Percentiles rank a stretch among this genome's conserved stretches.
Evolutionary conservation across 2,888 invertebrate species (phyloP).

Genomic region (Athalia rosae): DNA sequence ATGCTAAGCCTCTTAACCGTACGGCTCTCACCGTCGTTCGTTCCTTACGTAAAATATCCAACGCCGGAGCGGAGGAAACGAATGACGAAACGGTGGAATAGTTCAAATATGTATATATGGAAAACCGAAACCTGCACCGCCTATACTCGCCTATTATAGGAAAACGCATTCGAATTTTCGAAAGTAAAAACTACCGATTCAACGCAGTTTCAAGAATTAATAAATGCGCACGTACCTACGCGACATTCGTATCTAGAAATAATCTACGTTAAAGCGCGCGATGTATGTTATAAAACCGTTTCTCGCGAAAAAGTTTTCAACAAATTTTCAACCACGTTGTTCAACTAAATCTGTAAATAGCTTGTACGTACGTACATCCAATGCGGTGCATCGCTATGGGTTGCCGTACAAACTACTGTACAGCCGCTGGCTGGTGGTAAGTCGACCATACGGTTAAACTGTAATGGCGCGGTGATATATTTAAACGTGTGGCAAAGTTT

Average conservation of each 20-base stretch:
- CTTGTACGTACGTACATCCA: constrained; percentile 12
- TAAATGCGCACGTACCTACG: too few species aligned
- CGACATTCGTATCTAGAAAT: too few species aligned
- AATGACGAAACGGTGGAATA: too few species aligned
- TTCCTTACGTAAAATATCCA: background rate
- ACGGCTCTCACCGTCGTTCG: constrained; percentile 1
- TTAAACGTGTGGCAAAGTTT: constrained; percentile 70
- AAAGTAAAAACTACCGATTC: background rate
- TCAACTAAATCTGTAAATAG: constrained; percentile 36
- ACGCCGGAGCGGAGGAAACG: background rate
- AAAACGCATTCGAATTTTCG: background rate
- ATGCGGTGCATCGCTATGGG: background rate
- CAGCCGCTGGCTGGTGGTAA: background rate
- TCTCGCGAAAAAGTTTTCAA: background rate
- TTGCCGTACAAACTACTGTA: too few species aligned
- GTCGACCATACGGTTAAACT: constrained; percentile 70
- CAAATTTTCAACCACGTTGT: constrained; percentile 1
- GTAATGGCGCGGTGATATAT: constrained; percentile 71
- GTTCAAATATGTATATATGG: background rate
- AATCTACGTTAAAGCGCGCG: too few species aligned
- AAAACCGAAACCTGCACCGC: background rate
- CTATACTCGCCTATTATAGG: background rate
- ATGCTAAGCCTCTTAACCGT: constrained; percentile 66
- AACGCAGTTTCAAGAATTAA: too few species aligned
- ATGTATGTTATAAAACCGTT: too few species aligned